A percentile compares a stretch with the other conserved stretches of the same genome.
Evolutionary conservation across 2,797 vertebrate genomes (phyloP).

Genomic region (Selene dorsalis): DNA sequence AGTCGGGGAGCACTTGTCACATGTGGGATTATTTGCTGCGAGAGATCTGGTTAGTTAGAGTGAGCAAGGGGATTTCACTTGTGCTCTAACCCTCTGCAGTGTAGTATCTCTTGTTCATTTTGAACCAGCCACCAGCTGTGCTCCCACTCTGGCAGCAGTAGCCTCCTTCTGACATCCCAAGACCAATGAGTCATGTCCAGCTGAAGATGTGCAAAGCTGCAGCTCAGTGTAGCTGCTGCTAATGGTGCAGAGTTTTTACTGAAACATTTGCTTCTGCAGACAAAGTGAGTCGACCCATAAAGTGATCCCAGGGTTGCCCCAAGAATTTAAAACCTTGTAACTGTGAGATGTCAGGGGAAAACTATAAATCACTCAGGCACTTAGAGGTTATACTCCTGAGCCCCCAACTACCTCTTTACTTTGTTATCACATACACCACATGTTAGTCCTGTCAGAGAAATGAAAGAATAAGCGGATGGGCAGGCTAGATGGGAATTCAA

Average conservation of each 20-base stretch:
- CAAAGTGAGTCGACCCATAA: conserved; percentile 5
- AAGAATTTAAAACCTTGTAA: conserved; percentile 33
- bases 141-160: not conserved
- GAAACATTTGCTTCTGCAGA: conserved; percentile 28
- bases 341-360: conserved; percentile 25
- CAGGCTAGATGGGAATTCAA: not conserved
- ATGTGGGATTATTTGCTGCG: too few relatives aligned
- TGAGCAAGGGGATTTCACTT: too few relatives aligned
- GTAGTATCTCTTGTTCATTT: not conserved
- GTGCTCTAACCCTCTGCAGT: not conserved
- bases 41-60: too few relatives aligned
- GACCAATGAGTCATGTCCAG: not conserved
- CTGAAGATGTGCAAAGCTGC: not conserved
- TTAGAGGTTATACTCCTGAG: conserved; percentile 28
- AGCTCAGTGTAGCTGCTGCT: not conserved
- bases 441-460: conserved; percentile 28
- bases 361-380: conserved; percentile 42
- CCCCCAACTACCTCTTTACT: conserved; percentile 22
- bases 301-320: conserved; percentile 7
- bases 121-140: conserved; percentile 4
- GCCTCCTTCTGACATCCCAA: not conserved
- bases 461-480: conserved; percentile 10
- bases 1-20: too few relatives aligned
- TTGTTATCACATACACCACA: conserved; percentile 42
- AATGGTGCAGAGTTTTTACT: not conserved